Base-by-base conservation (phyloP, 2,888 invertebrate genomes). In the Cryptosula pallasiana region DNA sequence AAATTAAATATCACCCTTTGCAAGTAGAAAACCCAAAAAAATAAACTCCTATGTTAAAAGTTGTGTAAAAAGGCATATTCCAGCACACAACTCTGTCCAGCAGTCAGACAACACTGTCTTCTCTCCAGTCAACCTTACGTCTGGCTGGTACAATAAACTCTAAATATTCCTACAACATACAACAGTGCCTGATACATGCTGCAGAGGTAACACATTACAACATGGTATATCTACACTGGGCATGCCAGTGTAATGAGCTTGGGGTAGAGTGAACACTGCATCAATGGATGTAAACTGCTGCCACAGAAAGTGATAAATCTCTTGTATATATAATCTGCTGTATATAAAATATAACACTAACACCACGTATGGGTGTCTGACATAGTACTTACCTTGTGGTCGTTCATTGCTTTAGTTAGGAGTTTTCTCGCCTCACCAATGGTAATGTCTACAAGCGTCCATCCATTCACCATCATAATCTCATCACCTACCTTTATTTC, bases 401-500 rank as follows among this genome's bases (percentile, higher is more conserved):
- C 71, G 20, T 54, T 58, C 35, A 75, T 74, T 0, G 74, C 78
- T 32, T 75, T 72, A 55, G 77, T 73, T 25, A 80, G 72, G 9
- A 78, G 72, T 54, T 76, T 76, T 72, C 77, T 75, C 0, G 79
- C 79, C 29, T 77, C 74, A 1, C 73, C 69, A n/a, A 76, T 71
- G 0, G 77, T 76, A 5, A 78, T 55, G 55, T 76, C 75, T 0
- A 76, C 72, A 70, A 81, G 69, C n/a, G 73, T 76, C 1, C 72
- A 72, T 1, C 76, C 77, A 75, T 78, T 78, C 2, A 80, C 74
- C 76, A 79, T 78, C 76, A 81, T 74, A 58, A 81, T 71, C 74
- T 79, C 77, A 74, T 81, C 81, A 9, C 80, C 80, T 29, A 74
- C 74, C 36, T 74, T 75, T 9, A 81, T 77, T 45, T 76, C 78